These are phyloP conservation scores for Coracopsis vasa DNA, from an alignment of 2,113 vertebrate genomes.

Conservation along the genomic window DNA sequence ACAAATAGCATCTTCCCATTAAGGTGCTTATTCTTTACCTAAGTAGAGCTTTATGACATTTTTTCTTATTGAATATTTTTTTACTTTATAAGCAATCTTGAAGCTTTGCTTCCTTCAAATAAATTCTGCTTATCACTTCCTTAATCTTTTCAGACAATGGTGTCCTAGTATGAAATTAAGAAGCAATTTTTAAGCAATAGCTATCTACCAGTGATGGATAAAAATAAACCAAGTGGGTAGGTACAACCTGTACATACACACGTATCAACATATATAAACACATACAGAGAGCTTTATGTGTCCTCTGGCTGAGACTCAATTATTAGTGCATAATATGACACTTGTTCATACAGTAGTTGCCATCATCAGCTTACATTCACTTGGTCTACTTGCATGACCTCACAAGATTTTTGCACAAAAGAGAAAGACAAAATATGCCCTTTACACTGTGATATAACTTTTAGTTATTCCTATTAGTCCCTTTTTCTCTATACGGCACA, in stretches of 20 bases:
- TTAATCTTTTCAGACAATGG: neutral
- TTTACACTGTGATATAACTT: fast-evolving
- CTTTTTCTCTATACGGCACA: neutral
- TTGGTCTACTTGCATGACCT: neutral
- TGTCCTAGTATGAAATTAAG: neutral
- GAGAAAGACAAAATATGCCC: neutral
- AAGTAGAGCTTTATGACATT: neutral
- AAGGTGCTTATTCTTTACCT: neutral
- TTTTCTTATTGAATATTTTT: neutral
- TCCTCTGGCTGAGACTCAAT: neutral
- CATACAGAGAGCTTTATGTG: fast-evolving
- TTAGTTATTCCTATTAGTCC: neutral
- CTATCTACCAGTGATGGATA: neutral
- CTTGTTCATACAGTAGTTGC: neutral
- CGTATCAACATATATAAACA: neutral
- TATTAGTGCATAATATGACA: neutral
- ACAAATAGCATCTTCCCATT: neutral
- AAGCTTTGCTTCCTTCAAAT: neutral
- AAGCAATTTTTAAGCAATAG: neutral
- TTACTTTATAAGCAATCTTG: neutral
- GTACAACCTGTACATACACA: neutral
- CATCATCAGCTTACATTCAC: neutral
- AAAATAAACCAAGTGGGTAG: neutral
- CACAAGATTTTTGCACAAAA: neutral
- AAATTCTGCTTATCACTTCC: neutral